Conservation (phyloP, 2,797 vertebrate genomes). For the Sebastes miniatus region DNA sequence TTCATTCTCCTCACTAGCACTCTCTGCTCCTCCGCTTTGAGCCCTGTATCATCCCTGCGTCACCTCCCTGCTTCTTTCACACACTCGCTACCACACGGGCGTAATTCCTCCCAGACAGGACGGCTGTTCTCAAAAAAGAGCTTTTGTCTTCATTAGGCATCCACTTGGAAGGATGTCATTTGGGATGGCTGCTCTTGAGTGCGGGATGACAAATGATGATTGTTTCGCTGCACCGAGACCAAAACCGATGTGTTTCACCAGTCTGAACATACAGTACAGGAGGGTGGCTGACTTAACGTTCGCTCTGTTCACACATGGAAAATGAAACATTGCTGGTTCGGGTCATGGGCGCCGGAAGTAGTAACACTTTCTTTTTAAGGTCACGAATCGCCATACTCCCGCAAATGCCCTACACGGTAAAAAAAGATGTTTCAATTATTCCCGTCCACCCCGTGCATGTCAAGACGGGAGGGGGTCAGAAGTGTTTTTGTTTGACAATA, state of each 20-base stretch:
- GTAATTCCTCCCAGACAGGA: conserved; percentile 62
- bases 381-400: fast-evolving
- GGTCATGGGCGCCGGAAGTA: neutral
- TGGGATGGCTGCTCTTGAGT: conserved; percentile 44
- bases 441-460: too few species aligned
- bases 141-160: conserved; percentile 70
- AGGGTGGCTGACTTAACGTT: conserved; percentile 2
- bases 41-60: conserved; percentile 65
- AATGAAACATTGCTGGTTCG: neutral
- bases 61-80: conserved; percentile 57
- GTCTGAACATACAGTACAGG: neutral
- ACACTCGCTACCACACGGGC: conserved; percentile 51
- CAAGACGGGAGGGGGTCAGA: too few species aligned
- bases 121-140: conserved; percentile 37
- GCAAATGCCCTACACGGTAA: too few species aligned
- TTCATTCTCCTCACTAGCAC: conserved; percentile 70
- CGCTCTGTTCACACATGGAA: conserved; percentile 3
- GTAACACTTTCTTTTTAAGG: too few species aligned
- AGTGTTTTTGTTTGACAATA: too few species aligned
- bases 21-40: conserved; percentile 47
- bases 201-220: conserved; percentile 57
- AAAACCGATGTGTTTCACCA: conserved; percentile 22
- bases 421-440: too few species aligned
- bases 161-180: conserved; percentile 46
- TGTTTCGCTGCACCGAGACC: conserved; percentile 27